Evolutionary conservation across 2,113 vertebrate genomes (phyloP), one percentile per base, ranked within the genome.

Genomic region (Channa argus): DNA sequence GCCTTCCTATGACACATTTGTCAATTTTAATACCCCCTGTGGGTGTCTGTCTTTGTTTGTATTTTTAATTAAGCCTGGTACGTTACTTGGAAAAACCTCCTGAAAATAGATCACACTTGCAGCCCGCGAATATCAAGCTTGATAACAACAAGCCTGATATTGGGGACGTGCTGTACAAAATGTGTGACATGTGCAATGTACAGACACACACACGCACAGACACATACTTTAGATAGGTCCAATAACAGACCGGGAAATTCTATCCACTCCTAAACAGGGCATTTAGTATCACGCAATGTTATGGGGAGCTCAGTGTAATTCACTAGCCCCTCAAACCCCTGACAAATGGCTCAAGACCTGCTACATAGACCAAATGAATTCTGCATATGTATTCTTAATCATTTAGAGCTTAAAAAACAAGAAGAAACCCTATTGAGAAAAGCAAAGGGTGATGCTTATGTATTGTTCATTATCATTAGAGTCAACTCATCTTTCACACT

Each of bases 131-230:
- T 46, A 41, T 54, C 1, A 1, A 71, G 41, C 37, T 45, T 67
- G 45, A 71, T 54, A 9, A 79, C 71, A 63, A 79, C 54, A 66
- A 59, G 7, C 51, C 51, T 54, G 47, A 10, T 34, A 76, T 61
- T n/a, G 46, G 51, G 81, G 55, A 86, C 74, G 66, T 45, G 64
- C 53, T 86, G 85, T 83, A 70, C 83, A n/a, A 75, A 88, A 85
- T 64, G 69, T 83, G 76, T 64, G 71, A 71, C 41, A 49, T 74
- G 68, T 63, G 58, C 24, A 63, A 24, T 12, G 36, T 37, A 62
- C 39, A 24, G 62, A 65, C 73, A 79, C 63, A 54, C 49, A 72
- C 56, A 71, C 66, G 67, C 44, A 77, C n/a, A 54, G 37, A 58
- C 64, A 67, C 41, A 74, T 1, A n/a, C 68, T 71, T 55, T 56